A percentile compares a stretch with the other conserved stretches of the same genome.
Conservation (phyloP, 37 sponge, comb jelly and placozoan species). For the Aplysina aerophoba region DNA sequence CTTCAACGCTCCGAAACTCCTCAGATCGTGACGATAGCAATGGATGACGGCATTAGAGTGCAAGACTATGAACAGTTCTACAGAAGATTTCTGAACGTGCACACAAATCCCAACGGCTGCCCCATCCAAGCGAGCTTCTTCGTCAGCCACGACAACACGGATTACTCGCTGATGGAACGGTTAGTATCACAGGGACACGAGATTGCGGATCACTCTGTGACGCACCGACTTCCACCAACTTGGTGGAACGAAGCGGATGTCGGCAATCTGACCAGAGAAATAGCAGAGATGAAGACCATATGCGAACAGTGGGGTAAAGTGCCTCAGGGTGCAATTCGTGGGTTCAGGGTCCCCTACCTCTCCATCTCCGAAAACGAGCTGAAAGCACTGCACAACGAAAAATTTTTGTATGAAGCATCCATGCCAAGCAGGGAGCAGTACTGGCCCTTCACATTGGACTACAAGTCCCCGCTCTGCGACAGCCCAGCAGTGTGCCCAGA, state of each 20-base stretch:
- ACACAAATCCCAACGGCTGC: slow-evolving; percentile 62
- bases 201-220: slow-evolving; percentile 63
- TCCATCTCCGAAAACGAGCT: slow-evolving; percentile 43
- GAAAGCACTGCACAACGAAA: slow-evolving; percentile 36
- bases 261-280: slow-evolving; percentile 50
- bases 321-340: slow-evolving; percentile 15
- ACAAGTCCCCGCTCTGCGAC: slow-evolving; percentile 55
- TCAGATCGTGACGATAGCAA: slow-evolving; percentile 52
- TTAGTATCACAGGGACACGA: slow-evolving; percentile 38
- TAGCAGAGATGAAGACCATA: slow-evolving; percentile 49
- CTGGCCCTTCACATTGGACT: slow-evolving; percentile 71
- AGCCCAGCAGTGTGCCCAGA: slow-evolving; percentile 52
- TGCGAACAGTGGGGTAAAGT: slow-evolving; percentile 49
- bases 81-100: slow-evolving; percentile 1
- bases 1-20: slow-evolving; percentile 37
- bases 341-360: slow-evolving; percentile 59
- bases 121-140: slow-evolving; percentile 46
- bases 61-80: slow-evolving; percentile 47
- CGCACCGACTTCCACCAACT: slow-evolving; percentile 40
- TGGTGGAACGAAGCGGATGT: slow-evolving; percentile 53
- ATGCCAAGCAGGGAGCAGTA: slow-evolving; percentile 42
- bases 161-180: slow-evolving; percentile 57
- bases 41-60: slow-evolving; percentile 47
- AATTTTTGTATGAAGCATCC: slow-evolving; percentile 52
- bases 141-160: slow-evolving; percentile 49